Base-by-base conservation (phyloP, 2,797 vertebrate genomes). In the Mus caroli region DNA sequence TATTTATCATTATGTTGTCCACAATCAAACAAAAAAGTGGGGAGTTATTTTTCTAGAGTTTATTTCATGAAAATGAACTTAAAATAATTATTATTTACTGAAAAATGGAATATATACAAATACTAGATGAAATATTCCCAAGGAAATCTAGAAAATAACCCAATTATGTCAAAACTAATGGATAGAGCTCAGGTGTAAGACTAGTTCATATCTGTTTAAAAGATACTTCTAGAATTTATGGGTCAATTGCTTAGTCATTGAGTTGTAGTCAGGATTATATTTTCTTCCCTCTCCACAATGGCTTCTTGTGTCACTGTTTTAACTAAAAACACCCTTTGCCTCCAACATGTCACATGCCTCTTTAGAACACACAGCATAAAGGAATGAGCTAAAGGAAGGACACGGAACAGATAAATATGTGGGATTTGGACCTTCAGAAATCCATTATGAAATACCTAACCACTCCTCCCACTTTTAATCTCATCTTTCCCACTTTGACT, bases 81-180 rank as follows among this genome's bases (percentile, higher is more conserved):
- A 75, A 78, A 80, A 60, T 56, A 90, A 4, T 28, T 46, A 76
- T 37, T 13, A 40, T 58, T 83, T 78, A 84, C 56, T 85, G 3
- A 54, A 40, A 52, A 86, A 75, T 46, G 6, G 12, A 76, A 10
- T 6, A 94, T 90, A 77, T 73, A 24, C 0, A 19, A 0, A 24
- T 86, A 83, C 46, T 60, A 92, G 34, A 77, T 50, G 93, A 84
- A 82, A n/a, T 12, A 85, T 7, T 14, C 3, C 31, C 28, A 64
- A 46, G 43, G 15, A 60, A 90, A 91, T 79, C 13, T 10, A 78
- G 1, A 79, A 1, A 78, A 90, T 96, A n/a, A 85, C 6, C 12
- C n/a, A 40, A 24, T 95, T 67, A 77, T 80, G 89, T 92, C 13
- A 84, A 83, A 93, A 83, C 26, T 56, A 40, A 37, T 20, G 31